Evolutionary conservation across 2,888 invertebrate species (phyloP), one percentile per base, ranked within the genome.

Genomic region (Disparrhopalites patrizii): DNA sequence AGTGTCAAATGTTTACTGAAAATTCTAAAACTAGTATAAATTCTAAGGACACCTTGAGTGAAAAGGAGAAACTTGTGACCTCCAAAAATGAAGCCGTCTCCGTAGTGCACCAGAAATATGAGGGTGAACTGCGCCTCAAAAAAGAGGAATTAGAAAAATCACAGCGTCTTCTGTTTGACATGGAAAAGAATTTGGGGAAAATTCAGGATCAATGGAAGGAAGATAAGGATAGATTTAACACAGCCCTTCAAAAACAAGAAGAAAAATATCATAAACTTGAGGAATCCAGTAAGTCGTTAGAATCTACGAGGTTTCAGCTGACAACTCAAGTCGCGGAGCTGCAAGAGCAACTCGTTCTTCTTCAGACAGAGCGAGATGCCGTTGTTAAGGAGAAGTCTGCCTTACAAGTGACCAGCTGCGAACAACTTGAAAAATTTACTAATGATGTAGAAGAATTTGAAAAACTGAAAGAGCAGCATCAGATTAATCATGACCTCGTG

Each of bases 331-430:
- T 62, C 7, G 58, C 66, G 10, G 66, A 61, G 23, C 38, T 61
- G 5, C 65, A 61, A 40, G 56, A 57, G 10, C 47, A 56, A 15
- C 43, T 47, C 20, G 57, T 36, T 10, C 27, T 18, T 30, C 57
- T 64, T n/a, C 47, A 40, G 23, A 18, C 20, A 7, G 25, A 40
- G 50, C 56, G 50, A 8, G 50, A 18, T n/a, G 2, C 30, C 1
- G 10, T 64, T 61, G 82, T 85, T 3, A 81, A 83, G 71, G 84
- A 86, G 62, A 80, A 89, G 58, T 82, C 84, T 5, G 82, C 83
- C 71, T 79, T 89, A 1, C 82, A 83, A 63, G 82, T 84, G 28
- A 85, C 85, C 63, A 86, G 88, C 40, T 15, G 15, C 3, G 38
- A 56, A 56, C 38, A 56, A 30, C 23, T 13, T 4, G 56, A 56